phyloP scores from a whole-genome alignment of 2,797 vertebrate genomes.

The Hoplostethus atlanticus region DNA sequence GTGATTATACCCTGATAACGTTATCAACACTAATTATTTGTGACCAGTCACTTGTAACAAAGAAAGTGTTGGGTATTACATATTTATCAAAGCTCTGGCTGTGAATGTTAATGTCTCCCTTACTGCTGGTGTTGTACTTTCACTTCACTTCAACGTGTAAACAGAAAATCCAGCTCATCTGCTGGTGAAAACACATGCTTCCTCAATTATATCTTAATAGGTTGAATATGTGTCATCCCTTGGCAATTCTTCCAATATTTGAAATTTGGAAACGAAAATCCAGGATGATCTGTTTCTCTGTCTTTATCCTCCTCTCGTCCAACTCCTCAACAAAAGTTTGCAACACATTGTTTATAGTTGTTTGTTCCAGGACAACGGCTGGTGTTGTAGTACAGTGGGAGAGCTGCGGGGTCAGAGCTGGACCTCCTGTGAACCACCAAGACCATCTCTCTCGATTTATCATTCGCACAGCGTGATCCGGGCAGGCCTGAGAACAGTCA shows the following conservation, averaged over 20 bases:
- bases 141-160: background rate
- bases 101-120: background rate
- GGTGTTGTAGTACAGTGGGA: slow-evolving; percentile 46
- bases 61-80: slow-evolving; percentile 48
- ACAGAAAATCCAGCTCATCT: background rate
- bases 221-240: too few species aligned
- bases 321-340: slow-evolving; percentile 34
- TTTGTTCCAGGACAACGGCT: slow-evolving; percentile 66
- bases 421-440: slow-evolving; percentile 60
- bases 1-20: slow-evolving; percentile 66
- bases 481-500: slow-evolving; percentile 75
- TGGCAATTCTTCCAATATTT: too few species aligned
- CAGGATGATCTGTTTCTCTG: background rate
- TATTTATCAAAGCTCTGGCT: slow-evolving; percentile 11
- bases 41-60: slow-evolving; percentile 59
- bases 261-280: too few species aligned
- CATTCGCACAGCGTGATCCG: slow-evolving; percentile 78
- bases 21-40: slow-evolving; percentile 68
- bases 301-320: background rate
- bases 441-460: slow-evolving; percentile 77
- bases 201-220: too few species aligned
- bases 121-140: background rate
- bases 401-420: slow-evolving; percentile 67
- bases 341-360: slow-evolving; percentile 45
- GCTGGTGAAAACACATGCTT: background rate